Percentiles rank a stretch among this genome's conserved stretches.
phyloP scores from a whole-genome alignment of 2,888 invertebrate genomes.

The Dolichomitus sp. region DNA sequence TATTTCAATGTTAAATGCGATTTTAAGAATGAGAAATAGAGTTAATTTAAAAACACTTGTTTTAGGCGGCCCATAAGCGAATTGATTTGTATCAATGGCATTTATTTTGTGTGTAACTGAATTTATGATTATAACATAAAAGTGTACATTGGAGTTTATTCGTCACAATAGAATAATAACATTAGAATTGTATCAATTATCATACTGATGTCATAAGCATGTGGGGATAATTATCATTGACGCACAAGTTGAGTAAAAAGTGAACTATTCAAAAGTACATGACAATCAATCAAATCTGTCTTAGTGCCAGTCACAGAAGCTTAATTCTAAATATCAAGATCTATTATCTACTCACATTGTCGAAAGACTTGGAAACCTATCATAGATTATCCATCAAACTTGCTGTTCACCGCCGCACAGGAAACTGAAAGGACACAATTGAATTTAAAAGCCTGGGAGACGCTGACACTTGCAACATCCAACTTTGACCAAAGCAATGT shows the following conservation, averaged over 20 bases:
- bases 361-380: conserved; percentile 55
- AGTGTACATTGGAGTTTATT: not conserved
- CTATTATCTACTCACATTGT: conserved; percentile 65
- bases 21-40: too few relatives aligned
- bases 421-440: conserved; percentile 40
- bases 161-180: not conserved
- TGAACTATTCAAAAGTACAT: not conserved
- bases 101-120: not conserved
- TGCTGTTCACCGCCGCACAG: conserved; percentile 23
- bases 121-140: not conserved
- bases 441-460: not conserved
- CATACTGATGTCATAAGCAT: not conserved
- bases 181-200: not conserved
- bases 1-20: too few relatives aligned
- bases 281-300: not conserved
- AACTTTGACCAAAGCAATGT: not conserved
- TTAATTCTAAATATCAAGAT: not conserved
- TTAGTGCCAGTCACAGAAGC: not conserved
- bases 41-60: too few relatives aligned
- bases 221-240: not conserved
- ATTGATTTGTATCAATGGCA: too few relatives aligned
- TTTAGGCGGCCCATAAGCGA: too few relatives aligned
- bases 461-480: not conserved
- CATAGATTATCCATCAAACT: conserved; percentile 60
- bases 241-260: not conserved